phyloP scores from a whole-genome alignment of 2,113 vertebrate species.

The Apodemus speciosus region DNA sequence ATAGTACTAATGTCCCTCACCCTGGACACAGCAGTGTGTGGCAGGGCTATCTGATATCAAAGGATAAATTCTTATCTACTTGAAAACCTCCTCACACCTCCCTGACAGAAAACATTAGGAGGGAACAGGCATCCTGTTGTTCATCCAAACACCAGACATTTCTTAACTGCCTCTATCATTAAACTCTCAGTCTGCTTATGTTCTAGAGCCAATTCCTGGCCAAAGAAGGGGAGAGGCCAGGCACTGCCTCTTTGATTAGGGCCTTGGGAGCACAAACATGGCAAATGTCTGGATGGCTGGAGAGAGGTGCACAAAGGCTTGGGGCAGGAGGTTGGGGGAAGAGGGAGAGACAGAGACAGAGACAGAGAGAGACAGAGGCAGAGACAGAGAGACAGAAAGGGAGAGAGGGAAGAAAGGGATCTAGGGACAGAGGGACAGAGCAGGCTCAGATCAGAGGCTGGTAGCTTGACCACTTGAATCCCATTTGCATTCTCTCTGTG shows the following conservation, averaged over 20 bases:
- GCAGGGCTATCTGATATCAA: background rate
- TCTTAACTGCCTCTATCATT: background rate
- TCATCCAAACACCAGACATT: background rate
- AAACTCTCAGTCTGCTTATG: background rate
- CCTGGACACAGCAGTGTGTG: too few species aligned
- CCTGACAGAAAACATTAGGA: background rate
- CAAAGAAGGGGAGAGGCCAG: background rate
- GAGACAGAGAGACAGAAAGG: background rate
- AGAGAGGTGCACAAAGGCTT: constrained; percentile 30
- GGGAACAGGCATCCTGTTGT: background rate
- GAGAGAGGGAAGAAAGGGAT: background rate
- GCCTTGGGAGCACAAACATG: background rate
- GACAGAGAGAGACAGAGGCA: background rate
- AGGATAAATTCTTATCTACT: background rate
- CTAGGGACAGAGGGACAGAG: background rate
- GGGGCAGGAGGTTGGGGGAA: background rate
- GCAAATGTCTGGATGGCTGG: background rate
- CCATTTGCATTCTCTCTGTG: constrained; percentile 68
- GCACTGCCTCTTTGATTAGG: background rate
- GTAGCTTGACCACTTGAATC: constrained; percentile 60
- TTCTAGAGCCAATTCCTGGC: background rate
- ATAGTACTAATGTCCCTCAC: background rate
- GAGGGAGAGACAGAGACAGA: background rate
- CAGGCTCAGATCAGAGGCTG: background rate
- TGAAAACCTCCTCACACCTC: background rate